These are phyloP conservation scores for Apodemus agrarius DNA, from an alignment of 2,797 vertebrate genomes.

Conservation along the genomic window DNA sequence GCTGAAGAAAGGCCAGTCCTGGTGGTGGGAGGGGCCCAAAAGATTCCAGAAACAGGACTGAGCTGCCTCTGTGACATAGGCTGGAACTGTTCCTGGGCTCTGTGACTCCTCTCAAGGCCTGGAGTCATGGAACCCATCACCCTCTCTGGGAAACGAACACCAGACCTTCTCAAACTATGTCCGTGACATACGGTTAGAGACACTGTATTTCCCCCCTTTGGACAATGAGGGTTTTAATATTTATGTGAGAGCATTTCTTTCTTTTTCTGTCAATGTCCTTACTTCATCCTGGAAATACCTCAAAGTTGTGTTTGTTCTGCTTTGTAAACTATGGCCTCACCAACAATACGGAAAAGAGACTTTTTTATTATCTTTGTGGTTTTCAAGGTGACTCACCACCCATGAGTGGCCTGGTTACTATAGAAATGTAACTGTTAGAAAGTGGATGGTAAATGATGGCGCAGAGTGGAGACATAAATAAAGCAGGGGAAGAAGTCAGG, in stretches of 20 bases:
- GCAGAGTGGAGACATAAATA: conserved; percentile 76
- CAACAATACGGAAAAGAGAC: conserved; percentile 3
- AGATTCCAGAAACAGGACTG: background rate
- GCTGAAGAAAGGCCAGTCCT: background rate
- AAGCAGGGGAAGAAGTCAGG: conserved; percentile 66
- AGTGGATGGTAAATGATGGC: conserved; percentile 26
- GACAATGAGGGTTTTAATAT: conserved; percentile 20
- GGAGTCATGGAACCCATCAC: background rate
- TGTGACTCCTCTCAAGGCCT: conserved; percentile 44
- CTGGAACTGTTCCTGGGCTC: background rate
- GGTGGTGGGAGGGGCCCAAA: background rate
- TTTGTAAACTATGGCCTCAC: conserved; percentile 57
- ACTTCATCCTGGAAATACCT: conserved; percentile 36
- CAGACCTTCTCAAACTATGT: background rate
- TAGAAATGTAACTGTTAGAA: conserved; percentile 62
- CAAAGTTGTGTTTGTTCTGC: background rate
- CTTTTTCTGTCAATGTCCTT: conserved; percentile 27
- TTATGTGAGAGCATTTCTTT: conserved; percentile 24
- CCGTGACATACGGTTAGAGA: background rate
- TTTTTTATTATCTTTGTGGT: conserved; percentile 71
- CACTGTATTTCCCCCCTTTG: background rate
- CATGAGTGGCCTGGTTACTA: conserved; percentile 69
- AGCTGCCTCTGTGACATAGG: conserved; percentile 50
- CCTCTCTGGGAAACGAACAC: background rate
- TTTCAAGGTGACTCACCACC: conserved; percentile 54